Evolutionary conservation across 2,113 vertebrate species (phyloP).

Genomic region (Bufo bufo): DNA sequence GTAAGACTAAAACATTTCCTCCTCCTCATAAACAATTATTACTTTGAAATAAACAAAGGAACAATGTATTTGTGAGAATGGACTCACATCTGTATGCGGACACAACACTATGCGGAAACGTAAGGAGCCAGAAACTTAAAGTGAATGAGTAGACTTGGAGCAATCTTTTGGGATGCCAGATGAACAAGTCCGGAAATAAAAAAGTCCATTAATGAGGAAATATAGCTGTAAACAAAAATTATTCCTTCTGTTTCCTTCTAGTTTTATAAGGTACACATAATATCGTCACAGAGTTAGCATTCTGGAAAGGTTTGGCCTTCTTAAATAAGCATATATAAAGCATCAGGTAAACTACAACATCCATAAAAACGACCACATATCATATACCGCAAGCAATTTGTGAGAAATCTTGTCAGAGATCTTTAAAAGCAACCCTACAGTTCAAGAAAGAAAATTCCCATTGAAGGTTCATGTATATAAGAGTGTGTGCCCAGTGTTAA

Average conservation of each 20-base stretch:
- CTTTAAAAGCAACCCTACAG: too few relatives aligned
- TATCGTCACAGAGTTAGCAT: not conserved
- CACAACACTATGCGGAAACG: not conserved
- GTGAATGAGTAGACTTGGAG: not conserved
- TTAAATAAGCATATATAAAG: too few relatives aligned
- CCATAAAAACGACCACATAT: too few relatives aligned
- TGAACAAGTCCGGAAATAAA: not conserved
- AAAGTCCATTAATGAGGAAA: constrained; percentile 1
- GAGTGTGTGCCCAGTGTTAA: too few relatives aligned
- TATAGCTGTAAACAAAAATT: not conserved
- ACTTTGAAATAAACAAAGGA: not conserved
- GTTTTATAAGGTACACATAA: not conserved
- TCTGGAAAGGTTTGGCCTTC: too few relatives aligned
- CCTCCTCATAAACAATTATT: not conserved
- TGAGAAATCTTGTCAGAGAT: too few relatives aligned
- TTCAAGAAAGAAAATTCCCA: too few relatives aligned
- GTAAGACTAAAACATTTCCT: not conserved
- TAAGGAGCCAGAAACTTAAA: not conserved
- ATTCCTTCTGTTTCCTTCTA: not conserved
- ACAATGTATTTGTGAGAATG: not conserved
- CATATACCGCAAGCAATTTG: too few relatives aligned
- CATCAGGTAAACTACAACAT: too few relatives aligned
- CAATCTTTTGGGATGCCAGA: not conserved
- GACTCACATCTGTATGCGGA: not conserved
- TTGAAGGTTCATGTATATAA: too few relatives aligned